phyloP scores from a whole-genome alignment of 92 coral and sea anemone species.

The Paragorgia papillata region DNA sequence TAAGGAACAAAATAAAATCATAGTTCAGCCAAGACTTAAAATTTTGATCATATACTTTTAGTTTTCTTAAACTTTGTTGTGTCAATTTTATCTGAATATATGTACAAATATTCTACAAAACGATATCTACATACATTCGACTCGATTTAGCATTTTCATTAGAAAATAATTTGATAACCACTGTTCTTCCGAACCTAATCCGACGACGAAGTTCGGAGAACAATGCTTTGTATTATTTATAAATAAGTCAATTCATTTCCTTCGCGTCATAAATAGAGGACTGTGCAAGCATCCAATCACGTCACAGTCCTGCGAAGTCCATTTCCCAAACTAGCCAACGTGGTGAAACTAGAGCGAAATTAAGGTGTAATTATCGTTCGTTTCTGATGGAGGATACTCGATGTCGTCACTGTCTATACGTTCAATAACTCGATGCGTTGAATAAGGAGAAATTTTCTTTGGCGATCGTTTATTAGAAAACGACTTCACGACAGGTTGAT shows the following conservation, averaged over 20 bases:
- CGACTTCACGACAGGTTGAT: constrained; percentile 38
- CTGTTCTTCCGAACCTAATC: not conserved
- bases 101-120: constrained; percentile 30
- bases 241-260: constrained; percentile 10
- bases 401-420: constrained; percentile 46
- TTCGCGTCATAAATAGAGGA: constrained; percentile 24
- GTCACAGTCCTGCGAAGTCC: not conserved
- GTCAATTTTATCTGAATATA: constrained; percentile 3
- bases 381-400: constrained; percentile 45
- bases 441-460: constrained; percentile 45
- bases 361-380: constrained; percentile 37
- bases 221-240: constrained; percentile 1
- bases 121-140: constrained; percentile 26
- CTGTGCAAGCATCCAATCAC: not conserved
- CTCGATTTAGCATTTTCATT: constrained; percentile 37
- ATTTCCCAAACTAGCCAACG: not conserved
- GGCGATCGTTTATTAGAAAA: constrained; percentile 18
- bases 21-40: no score
- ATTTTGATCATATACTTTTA: not conserved
- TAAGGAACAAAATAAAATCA: no score
- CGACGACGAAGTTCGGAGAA: not conserved
- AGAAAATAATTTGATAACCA: constrained; percentile 24
- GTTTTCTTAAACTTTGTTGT: not conserved
- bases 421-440: constrained; percentile 37
- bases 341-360: constrained; percentile 3